These are phyloP conservation scores for Dendronephthya gigantea DNA, from an alignment of 64 coral and sea anemone species.

Conservation along the genomic window DNA sequence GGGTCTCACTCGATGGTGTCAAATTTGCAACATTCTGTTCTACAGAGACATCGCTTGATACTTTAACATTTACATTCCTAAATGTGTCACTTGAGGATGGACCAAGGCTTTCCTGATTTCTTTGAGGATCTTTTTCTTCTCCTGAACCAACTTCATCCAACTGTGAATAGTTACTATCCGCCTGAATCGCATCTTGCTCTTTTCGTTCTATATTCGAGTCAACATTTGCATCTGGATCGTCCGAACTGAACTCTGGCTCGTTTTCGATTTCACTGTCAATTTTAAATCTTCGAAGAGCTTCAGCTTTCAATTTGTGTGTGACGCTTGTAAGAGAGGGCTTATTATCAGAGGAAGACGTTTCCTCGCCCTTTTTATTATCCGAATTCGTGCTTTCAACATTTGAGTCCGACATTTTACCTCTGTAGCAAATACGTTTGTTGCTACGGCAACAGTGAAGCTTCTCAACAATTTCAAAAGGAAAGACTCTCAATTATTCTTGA, in stretches of 20 bases:
- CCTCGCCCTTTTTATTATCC: neutral
- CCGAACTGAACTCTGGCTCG: neutral
- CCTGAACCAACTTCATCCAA: neutral
- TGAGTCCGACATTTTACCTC: neutral
- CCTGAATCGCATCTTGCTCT: neutral
- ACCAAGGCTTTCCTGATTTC: neutral
- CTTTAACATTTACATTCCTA: neutral
- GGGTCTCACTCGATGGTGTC: neutral
- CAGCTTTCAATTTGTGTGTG: neutral
- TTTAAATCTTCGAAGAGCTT: slow-evolving; percentile 7
- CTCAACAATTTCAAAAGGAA: neutral
- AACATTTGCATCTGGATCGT: neutral
- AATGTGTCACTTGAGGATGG: neutral
- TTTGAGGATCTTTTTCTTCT: neutral
- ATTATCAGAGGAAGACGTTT: neutral
- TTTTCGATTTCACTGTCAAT: neutral
- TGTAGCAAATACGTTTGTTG: neutral
- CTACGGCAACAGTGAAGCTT: neutral
- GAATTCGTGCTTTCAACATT: neutral
- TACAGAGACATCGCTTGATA: neutral
- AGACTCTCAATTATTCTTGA: neutral
- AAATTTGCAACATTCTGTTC: neutral
- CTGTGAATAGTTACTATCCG: neutral
- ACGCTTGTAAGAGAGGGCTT: neutral
- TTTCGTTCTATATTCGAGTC: neutral